A percentile compares a stretch with the other conserved stretches of the same genome.
These are phyloP conservation scores for Barnardius zonarius DNA, from an alignment of 2,113 vertebrate genomes.

Conservation along the genomic window DNA sequence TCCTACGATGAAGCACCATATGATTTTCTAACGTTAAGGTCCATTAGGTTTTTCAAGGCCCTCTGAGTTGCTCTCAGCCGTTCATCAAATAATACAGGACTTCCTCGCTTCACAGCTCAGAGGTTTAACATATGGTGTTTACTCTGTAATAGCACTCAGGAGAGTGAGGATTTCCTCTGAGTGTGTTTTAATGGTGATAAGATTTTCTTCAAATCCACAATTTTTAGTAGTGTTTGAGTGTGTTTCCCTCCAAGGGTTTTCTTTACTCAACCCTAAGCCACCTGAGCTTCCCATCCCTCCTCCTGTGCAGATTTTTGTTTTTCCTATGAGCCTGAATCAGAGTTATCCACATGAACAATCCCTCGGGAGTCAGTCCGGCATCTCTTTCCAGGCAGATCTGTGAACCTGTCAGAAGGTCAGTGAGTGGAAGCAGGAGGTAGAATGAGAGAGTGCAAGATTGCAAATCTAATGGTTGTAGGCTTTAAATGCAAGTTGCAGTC, in stretches of 20 bases:
- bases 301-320: not conserved
- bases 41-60: not conserved
- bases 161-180: not conserved
- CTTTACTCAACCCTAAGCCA: not conserved
- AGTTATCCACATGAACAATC: not conserved
- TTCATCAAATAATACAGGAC: not conserved
- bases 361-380: not conserved
- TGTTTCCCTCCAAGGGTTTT: not conserved
- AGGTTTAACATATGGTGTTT: not conserved
- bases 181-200: not conserved
- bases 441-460: not conserved
- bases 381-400: not conserved
- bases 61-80: not conserved
- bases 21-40: not conserved
- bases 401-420: not conserved
- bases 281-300: not conserved
- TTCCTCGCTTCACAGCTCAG: not conserved
- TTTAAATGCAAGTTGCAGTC: not conserved
- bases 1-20: not conserved
- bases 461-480: not conserved
- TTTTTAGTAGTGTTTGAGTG: not conserved
- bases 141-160: not conserved
- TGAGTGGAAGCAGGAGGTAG: not conserved
- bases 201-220: not conserved
- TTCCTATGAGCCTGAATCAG: not conserved